Evolutionary conservation across 1,140 invertebrate species (phyloP).

Genomic region (Drosophila guanche): DNA sequence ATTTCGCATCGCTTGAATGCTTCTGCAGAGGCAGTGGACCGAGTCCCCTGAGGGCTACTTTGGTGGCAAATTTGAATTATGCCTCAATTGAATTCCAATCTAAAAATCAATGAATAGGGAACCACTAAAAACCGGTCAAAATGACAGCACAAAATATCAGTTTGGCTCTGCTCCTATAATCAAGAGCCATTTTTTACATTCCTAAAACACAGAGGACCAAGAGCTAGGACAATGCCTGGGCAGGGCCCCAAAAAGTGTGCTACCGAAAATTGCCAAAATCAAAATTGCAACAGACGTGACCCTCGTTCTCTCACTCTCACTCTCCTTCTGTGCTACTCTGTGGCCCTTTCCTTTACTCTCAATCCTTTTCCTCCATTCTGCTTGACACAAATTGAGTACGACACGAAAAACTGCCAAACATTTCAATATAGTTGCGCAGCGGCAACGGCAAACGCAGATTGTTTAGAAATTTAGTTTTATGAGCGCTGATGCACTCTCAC

Average conservation of each 20-base stretch:
- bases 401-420: slow-evolving; percentile 80
- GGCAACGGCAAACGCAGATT: slow-evolving; percentile 72
- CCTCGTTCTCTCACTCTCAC: too few species aligned
- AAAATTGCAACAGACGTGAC: slow-evolving; percentile 66
- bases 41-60: slow-evolving; percentile 35
- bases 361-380: slow-evolving; percentile 21
- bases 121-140: slow-evolving; percentile 18
- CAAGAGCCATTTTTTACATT: slow-evolving; percentile 71
- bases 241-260: slow-evolving; percentile 70
- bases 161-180: slow-evolving; percentile 49
- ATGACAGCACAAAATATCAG: slow-evolving; percentile 15
- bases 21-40: slow-evolving; percentile 18
- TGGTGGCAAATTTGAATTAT: slow-evolving; percentile 61
- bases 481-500: slow-evolving; percentile 53
- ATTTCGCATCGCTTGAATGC: slow-evolving; percentile 63
- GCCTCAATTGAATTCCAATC: slow-evolving; percentile 78
- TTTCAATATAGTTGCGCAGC: slow-evolving; percentile 79
- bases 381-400: slow-evolving; percentile 76
- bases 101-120: slow-evolving; percentile 68
- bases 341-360: slow-evolving; percentile 1
- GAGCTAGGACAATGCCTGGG: slow-evolving; percentile 1
- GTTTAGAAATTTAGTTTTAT: slow-evolving; percentile 82
- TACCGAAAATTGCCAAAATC: slow-evolving; percentile 73
- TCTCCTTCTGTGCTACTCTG: background rate
- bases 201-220: slow-evolving; percentile 1